Percentiles rank a stretch among this genome's conserved stretches.
Conservation (phyloP, 2,797 vertebrate genomes). For the Enteromius thamalakanensis region DNA sequence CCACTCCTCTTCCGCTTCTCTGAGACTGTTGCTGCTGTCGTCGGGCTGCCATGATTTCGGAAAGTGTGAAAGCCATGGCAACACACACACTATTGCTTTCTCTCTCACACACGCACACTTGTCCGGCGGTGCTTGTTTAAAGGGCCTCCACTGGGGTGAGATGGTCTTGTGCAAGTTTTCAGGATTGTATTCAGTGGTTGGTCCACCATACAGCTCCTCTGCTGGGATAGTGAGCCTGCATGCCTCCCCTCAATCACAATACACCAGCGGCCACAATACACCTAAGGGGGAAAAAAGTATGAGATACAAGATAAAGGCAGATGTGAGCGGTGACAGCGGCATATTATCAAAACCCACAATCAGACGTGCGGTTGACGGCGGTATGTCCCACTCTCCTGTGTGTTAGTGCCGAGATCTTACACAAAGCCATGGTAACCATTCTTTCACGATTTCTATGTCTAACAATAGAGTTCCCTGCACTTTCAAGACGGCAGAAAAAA, state of each 20-base stretch:
- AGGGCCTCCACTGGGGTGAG: slow-evolving; percentile 22
- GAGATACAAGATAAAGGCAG: slow-evolving; percentile 28
- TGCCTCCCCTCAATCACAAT: slow-evolving; percentile 69
- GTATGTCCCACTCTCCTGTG: slow-evolving; percentile 36
- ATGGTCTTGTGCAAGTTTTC: background rate
- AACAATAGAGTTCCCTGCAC: slow-evolving; percentile 52
- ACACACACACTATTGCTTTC: slow-evolving; percentile 19
- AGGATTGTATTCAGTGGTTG: slow-evolving; percentile 69
- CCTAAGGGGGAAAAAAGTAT: background rate
- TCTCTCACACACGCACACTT: background rate
- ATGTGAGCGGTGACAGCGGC: slow-evolving; percentile 14
- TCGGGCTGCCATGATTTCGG: slow-evolving; percentile 91
- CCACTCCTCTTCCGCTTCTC: slow-evolving; percentile 80
- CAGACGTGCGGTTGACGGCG: slow-evolving; percentile 15
- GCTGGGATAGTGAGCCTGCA: slow-evolving; percentile 66
- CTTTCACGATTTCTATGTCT: slow-evolving; percentile 52
- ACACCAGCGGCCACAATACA: slow-evolving; percentile 63
- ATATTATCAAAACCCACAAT: slow-evolving; percentile 49
- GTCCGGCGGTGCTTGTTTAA: background rate
- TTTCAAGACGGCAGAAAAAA: slow-evolving; percentile 35
- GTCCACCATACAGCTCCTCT: slow-evolving; percentile 72
- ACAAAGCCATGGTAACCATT: slow-evolving; percentile 50
- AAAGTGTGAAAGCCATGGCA: slow-evolving; percentile 92
- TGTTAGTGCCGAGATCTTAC: slow-evolving; percentile 14
- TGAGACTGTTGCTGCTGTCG: slow-evolving; percentile 85